Base-by-base conservation (phyloP, 53 echinoderm and acorn worm species). In the Luidia sarsii region DNA sequence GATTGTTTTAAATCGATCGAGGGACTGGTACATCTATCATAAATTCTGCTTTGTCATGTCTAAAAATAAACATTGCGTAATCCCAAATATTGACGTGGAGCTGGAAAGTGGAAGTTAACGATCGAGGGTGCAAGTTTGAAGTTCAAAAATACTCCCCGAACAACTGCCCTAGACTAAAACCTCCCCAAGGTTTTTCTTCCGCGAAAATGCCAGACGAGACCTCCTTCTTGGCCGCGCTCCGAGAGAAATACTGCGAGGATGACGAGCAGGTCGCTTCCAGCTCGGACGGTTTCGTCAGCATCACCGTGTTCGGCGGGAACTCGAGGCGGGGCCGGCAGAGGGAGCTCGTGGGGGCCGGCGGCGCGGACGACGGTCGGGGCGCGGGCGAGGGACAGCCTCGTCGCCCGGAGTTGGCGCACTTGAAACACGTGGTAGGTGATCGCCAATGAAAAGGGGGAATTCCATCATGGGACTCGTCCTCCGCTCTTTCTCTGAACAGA, bases 351-450 rank as follows among this genome's bases (percentile, higher is more conserved):
- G 51, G 61, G 81, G 66, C 7, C 23, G 36, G 29, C 48, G 15
- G 16, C 32, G 62, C 50, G 18, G 24, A 20, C 5, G 39, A 65
- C 41, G 38, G 83, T 84, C 77, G 87, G 5, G 75, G 63, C 7
- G 79, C 52, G 4, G 31, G 45, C 6, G 83, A 88, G 29, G n/a
- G n/a, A n/a, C n/a, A n/a, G n/a, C n/a, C n/a, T n/a, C n/a, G n/a
- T n/a, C 67, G 19, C 19, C 85, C 90, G 38, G 92, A 95, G 65
- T 77, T 93, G 14, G 87, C 48, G 21, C 92, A 92, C 66, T 82
- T 95, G 64, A 92, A 82, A 46, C 90, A 64, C 82, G 89, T 90
- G 84, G 95, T 95, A 57, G 53, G 88, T 86, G 41, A n/a, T n/a
- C 41, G 11, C 41, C 6, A 41, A 41, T 41, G 41, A 11, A 11